Conservation (phyloP, 2,888 invertebrate species). For the Cephus rjabovi region DNA sequence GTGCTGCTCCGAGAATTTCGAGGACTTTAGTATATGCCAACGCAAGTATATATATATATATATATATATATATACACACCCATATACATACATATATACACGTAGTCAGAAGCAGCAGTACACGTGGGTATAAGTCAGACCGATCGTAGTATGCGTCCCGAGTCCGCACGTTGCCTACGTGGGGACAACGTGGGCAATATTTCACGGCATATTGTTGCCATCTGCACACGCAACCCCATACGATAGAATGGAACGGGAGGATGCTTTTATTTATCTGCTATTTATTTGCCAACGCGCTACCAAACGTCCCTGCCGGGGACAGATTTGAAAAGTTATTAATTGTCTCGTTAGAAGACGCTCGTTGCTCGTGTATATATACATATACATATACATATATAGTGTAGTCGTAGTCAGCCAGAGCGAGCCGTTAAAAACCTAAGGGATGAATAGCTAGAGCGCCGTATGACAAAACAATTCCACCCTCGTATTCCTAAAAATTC, state of each 20-base stretch:
- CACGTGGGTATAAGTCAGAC: background rate
- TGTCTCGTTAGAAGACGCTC: conserved; percentile 44
- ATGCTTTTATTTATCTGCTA: conserved; percentile 64
- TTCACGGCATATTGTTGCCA: conserved; percentile 66
- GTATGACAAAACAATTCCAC: too few species aligned
- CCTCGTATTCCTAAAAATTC: too few species aligned
- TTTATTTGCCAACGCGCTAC: conserved; percentile 63
- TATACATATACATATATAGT: too few species aligned
- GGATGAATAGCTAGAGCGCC: too few species aligned
- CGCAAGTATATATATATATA: conserved; percentile 5
- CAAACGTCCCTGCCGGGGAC: conserved; percentile 58
- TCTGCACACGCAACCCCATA: conserved; percentile 62
- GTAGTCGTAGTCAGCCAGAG: too few species aligned
- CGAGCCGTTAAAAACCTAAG: too few species aligned
- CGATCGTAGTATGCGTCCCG: too few species aligned
- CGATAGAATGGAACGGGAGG: conserved; percentile 46
- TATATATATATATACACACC: conserved; percentile 6
- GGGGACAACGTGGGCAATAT: conserved; percentile 55
- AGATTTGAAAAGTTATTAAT: conserved; percentile 65
- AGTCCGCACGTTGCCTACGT: background rate
- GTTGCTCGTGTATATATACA: background rate
- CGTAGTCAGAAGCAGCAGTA: background rate
- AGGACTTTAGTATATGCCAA: conserved; percentile 8
- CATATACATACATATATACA: conserved; percentile 7
- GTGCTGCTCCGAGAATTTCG: conserved; percentile 43